Base-by-base conservation (phyloP, 2,113 vertebrate genomes). In the Aegithalos caudatus region DNA sequence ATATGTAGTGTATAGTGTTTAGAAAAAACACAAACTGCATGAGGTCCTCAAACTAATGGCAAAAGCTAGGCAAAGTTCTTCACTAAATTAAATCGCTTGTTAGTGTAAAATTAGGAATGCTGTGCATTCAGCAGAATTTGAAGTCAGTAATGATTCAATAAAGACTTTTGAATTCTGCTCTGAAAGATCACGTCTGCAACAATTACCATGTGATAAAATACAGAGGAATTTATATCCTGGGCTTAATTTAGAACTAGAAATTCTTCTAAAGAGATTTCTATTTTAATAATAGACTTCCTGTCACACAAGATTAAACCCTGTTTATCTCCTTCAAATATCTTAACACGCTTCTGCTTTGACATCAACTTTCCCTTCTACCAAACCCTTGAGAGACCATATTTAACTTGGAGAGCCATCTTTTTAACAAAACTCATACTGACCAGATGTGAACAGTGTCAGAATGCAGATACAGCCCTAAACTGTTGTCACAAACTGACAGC, bases 261-360 rank as follows among this genome's bases (percentile, higher is more conserved):
- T 56, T 88, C 82, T 90, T 92, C 50, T 74, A 53, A 88, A 89
- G 86, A 87, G 64, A 91, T 29, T 64, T 45, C 33, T 64, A n/a
- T 64, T 96, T 92, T 82, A 96, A 91, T 78, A 89, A 95, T 40
- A 91, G 92, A 89, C 82, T 94, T 92, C 48, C 80, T 73, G 76
- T 94, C 84, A 90, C 72, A 80, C 44, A 53, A 80, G 47, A 87
- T 89, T 91, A 94, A 97, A 50, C 37, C 22, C 37, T 79, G 48
- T 76, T 92, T 94, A 92, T 88, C 91, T 90, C 7, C 57, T 92
- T 89, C 60, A 94, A 89, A 60, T 90, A 92, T 65, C 80, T 91
- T 54, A 50, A 70, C 4, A 0, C 14, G 18, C 58, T 87, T 87
- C 70, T 94, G 27, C 88, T 90, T 87, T 53, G 54, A 57, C 83